Evolutionary conservation across 2,888 invertebrate genomes (phyloP).

Genomic region (Cyclophora punctaria): DNA sequence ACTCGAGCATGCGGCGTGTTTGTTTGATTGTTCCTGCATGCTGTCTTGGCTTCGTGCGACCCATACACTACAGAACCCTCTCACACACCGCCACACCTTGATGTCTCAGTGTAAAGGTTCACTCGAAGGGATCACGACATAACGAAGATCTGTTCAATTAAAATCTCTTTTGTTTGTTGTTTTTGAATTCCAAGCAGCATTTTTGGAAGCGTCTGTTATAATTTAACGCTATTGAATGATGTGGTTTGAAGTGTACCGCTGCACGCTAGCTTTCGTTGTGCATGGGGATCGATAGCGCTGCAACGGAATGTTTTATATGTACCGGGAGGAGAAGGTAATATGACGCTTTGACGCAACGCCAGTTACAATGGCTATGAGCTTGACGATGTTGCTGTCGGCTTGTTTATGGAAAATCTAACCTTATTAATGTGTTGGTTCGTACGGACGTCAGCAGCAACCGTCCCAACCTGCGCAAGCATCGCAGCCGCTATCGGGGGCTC

Average conservation of each 20-base stretch:
- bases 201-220: conserved; percentile 47
- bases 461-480: conserved; percentile 72
- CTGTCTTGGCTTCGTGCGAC: conserved; percentile 71
- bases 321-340: conserved; percentile 60
- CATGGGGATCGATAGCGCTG: conserved; percentile 71
- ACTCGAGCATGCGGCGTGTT: conserved; percentile 67
- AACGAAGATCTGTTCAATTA: conserved; percentile 21
- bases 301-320: conserved; percentile 64
- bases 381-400: conserved; percentile 66
- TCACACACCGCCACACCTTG: conserved; percentile 46
- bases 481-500: conserved; percentile 71
- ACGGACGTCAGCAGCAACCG: conserved; percentile 76
- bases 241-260: conserved; percentile 66
- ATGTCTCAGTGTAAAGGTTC: conserved; percentile 28
- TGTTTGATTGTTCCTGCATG: conserved; percentile 70
- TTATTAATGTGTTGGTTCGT: conserved; percentile 76
- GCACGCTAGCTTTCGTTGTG: conserved; percentile 75
- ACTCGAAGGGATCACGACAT: conserved; percentile 25
- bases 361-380: conserved; percentile 66
- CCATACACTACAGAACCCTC: conserved; percentile 33
- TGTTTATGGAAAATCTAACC: conserved; percentile 74
- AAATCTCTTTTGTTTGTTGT: conserved; percentile 34
- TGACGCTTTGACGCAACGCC: conserved; percentile 67
- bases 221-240: conserved; percentile 53
- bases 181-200: conserved; percentile 43